A percentile compares a stretch with the other conserved stretches of the same genome.
Conservation (phyloP, 2,113 vertebrate species). For the Microcebus murinus region DNA sequence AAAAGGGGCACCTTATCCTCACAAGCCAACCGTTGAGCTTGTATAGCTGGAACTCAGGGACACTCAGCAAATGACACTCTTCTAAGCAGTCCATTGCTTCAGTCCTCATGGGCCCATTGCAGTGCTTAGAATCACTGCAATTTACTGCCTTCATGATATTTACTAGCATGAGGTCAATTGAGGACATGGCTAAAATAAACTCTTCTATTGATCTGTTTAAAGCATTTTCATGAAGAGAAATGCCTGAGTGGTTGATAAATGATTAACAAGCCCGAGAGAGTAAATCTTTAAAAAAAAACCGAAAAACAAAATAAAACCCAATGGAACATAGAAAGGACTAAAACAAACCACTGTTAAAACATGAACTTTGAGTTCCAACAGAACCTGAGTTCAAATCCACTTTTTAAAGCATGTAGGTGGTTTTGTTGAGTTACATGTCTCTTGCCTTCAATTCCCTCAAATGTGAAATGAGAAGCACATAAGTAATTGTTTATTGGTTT, state of each 20-base stretch:
- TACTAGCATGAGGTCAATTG: background rate
- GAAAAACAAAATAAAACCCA: background rate
- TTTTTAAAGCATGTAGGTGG: background rate
- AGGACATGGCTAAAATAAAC: background rate
- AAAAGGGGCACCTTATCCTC: background rate
- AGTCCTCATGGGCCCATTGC: background rate
- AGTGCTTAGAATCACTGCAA: background rate
- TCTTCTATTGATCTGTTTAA: background rate
- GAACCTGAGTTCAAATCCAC: background rate
- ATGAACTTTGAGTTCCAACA: background rate
- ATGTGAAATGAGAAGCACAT: background rate
- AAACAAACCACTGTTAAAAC: background rate
- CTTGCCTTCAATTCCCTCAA: background rate
- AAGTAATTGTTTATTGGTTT: background rate
- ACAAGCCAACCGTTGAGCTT: background rate
- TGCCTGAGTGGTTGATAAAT: background rate
- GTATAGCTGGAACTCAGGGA: background rate
- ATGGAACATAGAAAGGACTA: background rate
- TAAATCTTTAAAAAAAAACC: slow-evolving; percentile 11
- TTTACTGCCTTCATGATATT: background rate
- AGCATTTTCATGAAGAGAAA: background rate
- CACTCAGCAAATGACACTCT: background rate
- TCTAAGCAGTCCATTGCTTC: background rate
- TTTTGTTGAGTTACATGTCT: background rate
- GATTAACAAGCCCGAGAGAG: background rate